Base-by-base conservation (phyloP, 1,140 invertebrate genomes). In the Hypsibius dujardini region DNA sequence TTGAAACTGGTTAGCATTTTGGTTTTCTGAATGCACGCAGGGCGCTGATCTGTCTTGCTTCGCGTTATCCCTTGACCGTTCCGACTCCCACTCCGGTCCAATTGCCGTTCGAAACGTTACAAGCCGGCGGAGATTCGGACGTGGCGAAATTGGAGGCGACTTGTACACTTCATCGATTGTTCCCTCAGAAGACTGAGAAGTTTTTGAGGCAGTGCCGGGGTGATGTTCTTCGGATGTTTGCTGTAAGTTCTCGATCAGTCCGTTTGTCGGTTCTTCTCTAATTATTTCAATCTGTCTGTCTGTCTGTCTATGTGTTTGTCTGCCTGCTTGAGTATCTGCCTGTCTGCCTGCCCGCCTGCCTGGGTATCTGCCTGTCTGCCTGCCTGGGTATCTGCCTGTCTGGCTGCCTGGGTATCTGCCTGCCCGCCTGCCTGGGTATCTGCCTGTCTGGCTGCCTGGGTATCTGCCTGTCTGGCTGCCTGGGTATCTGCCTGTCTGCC, bases 171-270 rank as follows among this genome's bases (percentile, higher is more conserved):
- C 50, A 56, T 56, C 50, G 50, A 56, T n/a, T 56, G 50, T 56
- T 56, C 50, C 50, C 50, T 56, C 50, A 7, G 7, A 56, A 56
- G 50, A 56, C 7, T n/a, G 50, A 56, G n/a, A 7, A 56, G 50
- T 12, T n/a, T 12, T n/a, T 56, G 7, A 7, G 50, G 7, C 7
- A 7, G 7, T 56, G 50, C 50, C 50, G 50, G 7, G 50, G 7
- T 56, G 50, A 56, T n/a, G n/a, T 56, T n/a, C 50, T 56, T n/a
- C 7, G n/a, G 50, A 56, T 56, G 50, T 56, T 56, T n/a, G 50
- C 50, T 56, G 50, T 56, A 56, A 12, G 50, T 56, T 56, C 50
- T 56, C 50, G 50, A 12, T 56, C n/a, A 28, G 28, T 28, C 28
- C 28, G 28, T 28, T 28, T 28, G 28, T 28, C 28, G 28, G 28